phyloP scores from a whole-genome alignment of 2,797 vertebrate genomes.

The Rachycentron canadum region DNA sequence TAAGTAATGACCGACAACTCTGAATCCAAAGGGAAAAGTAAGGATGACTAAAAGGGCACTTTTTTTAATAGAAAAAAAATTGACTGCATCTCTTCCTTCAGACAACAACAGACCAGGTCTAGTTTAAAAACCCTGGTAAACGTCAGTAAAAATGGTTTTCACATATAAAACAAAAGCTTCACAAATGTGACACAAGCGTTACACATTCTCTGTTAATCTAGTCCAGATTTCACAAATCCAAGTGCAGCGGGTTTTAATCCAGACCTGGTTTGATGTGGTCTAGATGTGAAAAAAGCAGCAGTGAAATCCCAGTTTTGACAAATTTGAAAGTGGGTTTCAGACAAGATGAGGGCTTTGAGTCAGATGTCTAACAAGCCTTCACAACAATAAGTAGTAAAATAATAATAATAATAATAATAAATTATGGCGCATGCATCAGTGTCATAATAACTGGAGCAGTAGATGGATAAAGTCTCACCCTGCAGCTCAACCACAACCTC shows the following conservation, averaged over 20 bases:
- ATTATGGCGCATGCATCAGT: too few relatives aligned
- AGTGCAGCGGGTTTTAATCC: neutral
- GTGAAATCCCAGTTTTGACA: too few relatives aligned
- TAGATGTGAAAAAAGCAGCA: neutral
- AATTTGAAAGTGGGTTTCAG: neutral
- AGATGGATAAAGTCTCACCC: conserved; percentile 50
- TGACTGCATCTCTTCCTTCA: neutral
- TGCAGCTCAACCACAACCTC: conserved; percentile 82
- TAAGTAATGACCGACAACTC: too few relatives aligned
- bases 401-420: too few relatives aligned
- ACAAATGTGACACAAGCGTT: too few relatives aligned
- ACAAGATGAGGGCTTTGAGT: neutral
- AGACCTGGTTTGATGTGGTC: neutral
- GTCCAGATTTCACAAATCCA: neutral
- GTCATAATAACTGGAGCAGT: neutral
- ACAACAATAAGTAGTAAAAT: neutral
- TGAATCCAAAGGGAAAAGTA: neutral
- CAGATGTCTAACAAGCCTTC: neutral
- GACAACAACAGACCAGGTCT: neutral
- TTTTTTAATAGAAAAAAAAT: too few relatives aligned
- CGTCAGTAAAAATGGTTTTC: neutral
- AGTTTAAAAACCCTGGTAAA: too few relatives aligned
- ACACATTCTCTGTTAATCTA: too few relatives aligned
- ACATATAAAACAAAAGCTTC: too few relatives aligned
- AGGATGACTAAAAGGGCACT: too few relatives aligned